A percentile compares a stretch with the other conserved stretches of the same genome.
These are phyloP conservation scores for Sinocyclocheilus grahami DNA, from an alignment of 2,113 vertebrate species.

Conservation along the genomic window DNA sequence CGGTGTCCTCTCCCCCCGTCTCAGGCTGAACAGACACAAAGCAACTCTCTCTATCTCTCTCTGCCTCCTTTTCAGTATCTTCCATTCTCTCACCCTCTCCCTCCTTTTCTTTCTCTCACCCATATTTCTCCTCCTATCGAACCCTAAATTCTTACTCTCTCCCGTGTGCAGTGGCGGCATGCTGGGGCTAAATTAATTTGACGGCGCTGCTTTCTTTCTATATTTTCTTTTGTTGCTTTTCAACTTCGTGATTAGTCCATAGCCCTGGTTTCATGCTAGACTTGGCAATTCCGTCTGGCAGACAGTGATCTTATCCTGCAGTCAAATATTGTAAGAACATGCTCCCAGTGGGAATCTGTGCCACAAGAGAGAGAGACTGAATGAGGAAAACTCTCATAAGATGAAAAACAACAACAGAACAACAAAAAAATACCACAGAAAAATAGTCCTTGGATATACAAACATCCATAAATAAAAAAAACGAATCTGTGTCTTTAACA, in stretches of 20 bases:
- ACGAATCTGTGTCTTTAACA: background rate
- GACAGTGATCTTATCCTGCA: conserved; percentile 70
- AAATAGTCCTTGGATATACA: background rate
- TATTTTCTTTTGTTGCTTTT: conserved; percentile 61
- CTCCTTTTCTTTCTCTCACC: background rate
- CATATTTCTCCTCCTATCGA: conserved; percentile 7
- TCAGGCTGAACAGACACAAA: conserved; percentile 26
- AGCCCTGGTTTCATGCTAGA: conserved; percentile 72
- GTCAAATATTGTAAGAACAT: conserved; percentile 68
- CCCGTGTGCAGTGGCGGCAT: background rate
- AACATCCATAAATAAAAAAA: background rate
- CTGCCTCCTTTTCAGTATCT: background rate
- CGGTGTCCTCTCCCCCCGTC: conserved; percentile 2
- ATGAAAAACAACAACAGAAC: background rate
- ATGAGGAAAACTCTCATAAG: background rate
- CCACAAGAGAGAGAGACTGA: conserved; percentile 35
- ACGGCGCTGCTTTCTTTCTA: conserved; percentile 51
- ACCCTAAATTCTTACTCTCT: conserved; percentile 27
- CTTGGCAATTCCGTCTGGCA: conserved; percentile 73
- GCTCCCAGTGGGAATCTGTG: conserved; percentile 68
- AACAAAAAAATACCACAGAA: background rate
- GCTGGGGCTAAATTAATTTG: conserved; percentile 29
- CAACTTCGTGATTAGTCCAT: conserved; percentile 72
- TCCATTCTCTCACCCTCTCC: background rate
- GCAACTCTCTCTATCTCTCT: background rate